Base-by-base conservation (phyloP, 92 coral and sea anemone genomes). In the Metridium senile region DNA sequence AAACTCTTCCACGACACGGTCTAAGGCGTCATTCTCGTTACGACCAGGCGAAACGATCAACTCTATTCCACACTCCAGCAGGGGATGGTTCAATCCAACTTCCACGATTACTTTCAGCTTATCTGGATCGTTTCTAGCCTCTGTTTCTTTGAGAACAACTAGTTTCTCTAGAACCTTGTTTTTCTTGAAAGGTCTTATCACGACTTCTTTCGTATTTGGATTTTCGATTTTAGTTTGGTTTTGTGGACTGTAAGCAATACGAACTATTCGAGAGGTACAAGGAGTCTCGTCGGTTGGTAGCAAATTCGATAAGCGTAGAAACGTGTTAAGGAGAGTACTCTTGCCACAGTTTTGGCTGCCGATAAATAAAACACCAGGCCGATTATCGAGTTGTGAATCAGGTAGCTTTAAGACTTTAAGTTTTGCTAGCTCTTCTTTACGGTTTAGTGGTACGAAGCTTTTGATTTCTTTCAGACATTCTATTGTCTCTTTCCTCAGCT, bases 291-390 rank as follows among this genome's bases (percentile, higher is more conserved):
- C 81, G 4, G 72, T 68, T 1, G 91, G 91, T 10, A 82, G 78
- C 23, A 73, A 19, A 71, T 58, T 33, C 26, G 65, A 29, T 11
- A 58, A 57, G 22, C 83, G 62, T 4, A 87, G 81, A 51, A 87
- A 78, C n/a, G 70, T 81, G 62, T 87, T 87, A 25, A 87, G 61
- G 0, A 87, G 74, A 4, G 91, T 43, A 65, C 87, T 87, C 58
- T 87, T 87, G 1, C 91, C 91, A 45, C 91, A 87, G 74, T 87
- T 87, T 51, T 85, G 81, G 28, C 68, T 78, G 8, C 91, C 91
- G 56, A 87, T 82, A 39, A 87, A 82, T 39, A 87, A 45, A 1
- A 87, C 84, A 9, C 81, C 28, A 1, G 91, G 87, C 9, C 70
- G 79, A 16, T 53, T 85, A 39, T 26, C 29, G 21, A 86, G 74